Evolutionary conservation across 1,140 invertebrate species (phyloP).

Genomic region (Hyles vespertilio): DNA sequence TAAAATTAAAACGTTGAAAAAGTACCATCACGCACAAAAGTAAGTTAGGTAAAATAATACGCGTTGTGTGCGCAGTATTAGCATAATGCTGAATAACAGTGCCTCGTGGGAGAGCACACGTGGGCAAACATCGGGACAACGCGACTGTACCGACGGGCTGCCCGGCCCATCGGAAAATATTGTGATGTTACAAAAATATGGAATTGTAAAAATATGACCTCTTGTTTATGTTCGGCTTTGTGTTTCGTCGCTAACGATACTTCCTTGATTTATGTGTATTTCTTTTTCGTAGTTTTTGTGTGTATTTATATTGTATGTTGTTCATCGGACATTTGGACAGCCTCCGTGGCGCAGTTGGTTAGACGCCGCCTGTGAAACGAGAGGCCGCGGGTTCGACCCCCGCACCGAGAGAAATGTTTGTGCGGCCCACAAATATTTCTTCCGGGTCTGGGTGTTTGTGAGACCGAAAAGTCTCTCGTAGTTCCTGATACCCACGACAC

Average conservation of each 20-base stretch:
- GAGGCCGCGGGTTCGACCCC: too few relatives aligned
- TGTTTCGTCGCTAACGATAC: constrained; percentile 1
- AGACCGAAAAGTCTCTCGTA: too few relatives aligned
- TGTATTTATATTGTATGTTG: too few relatives aligned
- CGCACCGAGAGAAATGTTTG: too few relatives aligned
- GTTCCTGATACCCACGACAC: too few relatives aligned
- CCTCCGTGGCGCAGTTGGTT: too few relatives aligned
- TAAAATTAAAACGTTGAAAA: constrained; percentile 23
- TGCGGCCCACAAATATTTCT: too few relatives aligned
- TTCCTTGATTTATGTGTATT: background rate
- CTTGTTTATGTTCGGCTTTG: constrained; percentile 13
- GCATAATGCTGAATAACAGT: constrained; percentile 64
- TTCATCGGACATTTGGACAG: too few relatives aligned
- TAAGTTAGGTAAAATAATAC: constrained; percentile 58
- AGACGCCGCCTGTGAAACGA: too few relatives aligned
- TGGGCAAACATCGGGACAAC: constrained; percentile 53
- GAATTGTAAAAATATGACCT: constrained; percentile 17
- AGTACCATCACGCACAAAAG: constrained; percentile 38
- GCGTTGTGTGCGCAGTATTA: constrained; percentile 52
- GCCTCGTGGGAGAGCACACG: constrained; percentile 52
- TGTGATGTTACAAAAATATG: constrained; percentile 37
- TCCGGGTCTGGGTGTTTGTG: too few relatives aligned
- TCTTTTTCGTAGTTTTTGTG: background rate
- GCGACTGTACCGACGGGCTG: constrained; percentile 19
- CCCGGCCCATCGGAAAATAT: constrained; percentile 17